These are phyloP conservation scores for Lasius platythorax DNA, from an alignment of 2,888 invertebrate genomes.

Conservation along the genomic window DNA sequence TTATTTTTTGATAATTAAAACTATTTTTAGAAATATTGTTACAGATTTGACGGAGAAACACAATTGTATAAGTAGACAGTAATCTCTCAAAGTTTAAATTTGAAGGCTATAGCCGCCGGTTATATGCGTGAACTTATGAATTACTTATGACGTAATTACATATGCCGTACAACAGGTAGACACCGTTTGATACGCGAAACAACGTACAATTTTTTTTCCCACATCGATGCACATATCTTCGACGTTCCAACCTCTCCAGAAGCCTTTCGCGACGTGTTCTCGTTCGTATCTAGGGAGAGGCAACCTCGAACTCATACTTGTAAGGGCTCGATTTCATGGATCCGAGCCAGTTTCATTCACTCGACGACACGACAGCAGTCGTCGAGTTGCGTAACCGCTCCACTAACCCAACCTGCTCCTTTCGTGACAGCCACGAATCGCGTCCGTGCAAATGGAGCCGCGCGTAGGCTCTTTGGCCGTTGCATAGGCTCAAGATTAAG, in stretches of 20 bases:
- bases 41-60: neutral
- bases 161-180: neutral
- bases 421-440: conserved; percentile 46
- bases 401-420: conserved; percentile 69
- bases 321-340: conserved; percentile 74
- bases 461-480: conserved; percentile 48
- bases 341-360: conserved; percentile 82
- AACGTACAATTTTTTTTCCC: conserved; percentile 23
- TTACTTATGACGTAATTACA: conserved; percentile 11
- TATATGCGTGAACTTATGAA: conserved; percentile 7
- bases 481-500: conserved; percentile 72
- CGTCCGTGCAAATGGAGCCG: conserved; percentile 66
- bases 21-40: conserved; percentile 1
- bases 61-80: neutral
- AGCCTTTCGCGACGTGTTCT: neutral
- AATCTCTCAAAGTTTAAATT: neutral
- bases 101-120: conserved; percentile 1
- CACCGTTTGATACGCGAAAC: neutral
- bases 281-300: neutral
- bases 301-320: conserved; percentile 40
- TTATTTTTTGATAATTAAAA: neutral
- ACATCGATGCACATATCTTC: neutral
- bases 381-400: conserved; percentile 72
- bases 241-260: neutral
- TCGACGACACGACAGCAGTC: conserved; percentile 63